These are phyloP conservation scores for Gnathonemus longibarbis DNA, from an alignment of 2,113 vertebrate species.

Conservation along the genomic window DNA sequence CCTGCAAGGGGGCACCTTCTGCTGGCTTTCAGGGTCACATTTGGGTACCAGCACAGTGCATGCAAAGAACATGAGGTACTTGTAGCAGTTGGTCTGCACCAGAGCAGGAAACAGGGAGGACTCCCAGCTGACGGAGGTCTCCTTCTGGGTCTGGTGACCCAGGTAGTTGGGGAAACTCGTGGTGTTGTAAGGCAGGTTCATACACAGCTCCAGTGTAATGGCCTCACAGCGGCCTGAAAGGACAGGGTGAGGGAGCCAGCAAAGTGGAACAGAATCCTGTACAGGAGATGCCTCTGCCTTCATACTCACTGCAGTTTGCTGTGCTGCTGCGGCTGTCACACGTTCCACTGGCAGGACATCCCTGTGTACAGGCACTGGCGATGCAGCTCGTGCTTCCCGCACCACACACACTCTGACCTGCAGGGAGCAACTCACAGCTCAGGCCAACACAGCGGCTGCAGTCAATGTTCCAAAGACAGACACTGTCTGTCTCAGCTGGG, in stretches of 20 bases:
- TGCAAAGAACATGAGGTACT: slow-evolving; percentile 96
- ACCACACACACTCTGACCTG: slow-evolving; percentile 67
- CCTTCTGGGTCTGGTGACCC: slow-evolving; percentile 84
- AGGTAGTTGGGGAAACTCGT: slow-evolving; percentile 86
- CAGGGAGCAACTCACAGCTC: slow-evolving; percentile 10
- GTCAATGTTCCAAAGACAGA: background rate
- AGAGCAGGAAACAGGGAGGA: slow-evolving; percentile 88
- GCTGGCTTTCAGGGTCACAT: slow-evolving; percentile 73
- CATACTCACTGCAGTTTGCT: slow-evolving; percentile 78
- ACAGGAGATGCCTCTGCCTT: background rate
- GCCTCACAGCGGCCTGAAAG: slow-evolving; percentile 70
- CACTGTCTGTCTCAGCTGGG: background rate
- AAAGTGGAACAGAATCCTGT: background rate
- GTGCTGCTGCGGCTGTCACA: slow-evolving; percentile 61
- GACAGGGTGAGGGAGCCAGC: background rate
- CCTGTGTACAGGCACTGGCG: slow-evolving; percentile 60
- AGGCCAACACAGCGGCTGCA: background rate
- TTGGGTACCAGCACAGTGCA: slow-evolving; percentile 93
- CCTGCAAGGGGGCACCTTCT: slow-evolving; percentile 87
- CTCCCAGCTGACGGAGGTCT: slow-evolving; percentile 91
- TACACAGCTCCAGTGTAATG: slow-evolving; percentile 85
- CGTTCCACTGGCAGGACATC: slow-evolving; percentile 49
- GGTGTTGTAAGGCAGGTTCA: slow-evolving; percentile 89
- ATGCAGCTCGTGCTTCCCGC: slow-evolving; percentile 69
- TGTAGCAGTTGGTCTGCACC: slow-evolving; percentile 94